Base-by-base conservation (phyloP, 2,113 vertebrate genomes). In the Urocynchramus pylzowi region DNA sequence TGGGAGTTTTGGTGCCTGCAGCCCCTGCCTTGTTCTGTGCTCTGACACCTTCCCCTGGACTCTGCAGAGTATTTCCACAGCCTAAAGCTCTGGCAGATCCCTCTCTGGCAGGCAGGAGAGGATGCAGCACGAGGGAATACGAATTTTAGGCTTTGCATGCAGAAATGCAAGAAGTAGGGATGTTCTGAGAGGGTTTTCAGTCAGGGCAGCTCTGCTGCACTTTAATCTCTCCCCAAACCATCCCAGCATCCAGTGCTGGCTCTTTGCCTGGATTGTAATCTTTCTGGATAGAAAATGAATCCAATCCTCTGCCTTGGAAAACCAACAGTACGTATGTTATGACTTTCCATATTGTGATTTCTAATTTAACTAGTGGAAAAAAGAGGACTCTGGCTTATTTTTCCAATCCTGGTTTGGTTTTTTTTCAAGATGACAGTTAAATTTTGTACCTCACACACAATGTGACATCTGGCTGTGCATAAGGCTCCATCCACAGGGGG, bases 401-500 rank as follows among this genome's bases (percentile, higher is more conserved):
- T 87, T 44, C 30, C 50, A 18, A 0, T 50, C 9, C 26, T 39
- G 50, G 8, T 41, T 84, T 17, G 13, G 4, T 33, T 5, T 16
- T 24, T 50, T 50, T 28, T 2, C 12, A 33, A 44, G 59, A 31
- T 30, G 35, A 45, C 12, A 30, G 71, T 93, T 70, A n/a, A 44
- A 70, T 80, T 53, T 59, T n/a, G 59, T 83, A 19, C 39, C 50
- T 64, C 31, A 65, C 61, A 60, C 53, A 39, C 93, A 14, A 45
- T 10, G 30, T 2, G 5, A 89, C 70, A 91, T 76, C 92, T 95
- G 95, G 83, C 85, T 81, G 63, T 85, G 91, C 91, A 80, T 65
- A 95, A 86, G 94, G 88, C 85, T 69, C 3, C 45, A 33, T 54
- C 91, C 61, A 49, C 61, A 60, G 96, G 95, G 87, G 82, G 85